Evolutionary conservation across 2,113 vertebrate species (phyloP).

Genomic region (Neofelis nebulosa): DNA sequence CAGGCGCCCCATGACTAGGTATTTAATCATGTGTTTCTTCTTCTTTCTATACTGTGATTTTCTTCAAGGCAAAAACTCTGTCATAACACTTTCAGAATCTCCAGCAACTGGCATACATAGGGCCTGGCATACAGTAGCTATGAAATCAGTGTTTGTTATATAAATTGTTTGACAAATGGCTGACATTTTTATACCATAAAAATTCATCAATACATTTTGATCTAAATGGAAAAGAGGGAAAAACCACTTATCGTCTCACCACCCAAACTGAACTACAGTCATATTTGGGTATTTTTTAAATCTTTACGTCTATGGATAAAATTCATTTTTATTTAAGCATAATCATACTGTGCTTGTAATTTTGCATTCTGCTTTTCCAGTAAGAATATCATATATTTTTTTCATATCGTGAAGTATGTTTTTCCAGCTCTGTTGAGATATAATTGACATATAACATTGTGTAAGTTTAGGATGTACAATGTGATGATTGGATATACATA

Average conservation of each 20-base stretch:
- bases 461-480: not conserved
- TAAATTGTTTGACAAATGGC: not conserved
- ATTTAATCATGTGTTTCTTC: not conserved
- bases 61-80: not conserved
- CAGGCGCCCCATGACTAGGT: too few species aligned
- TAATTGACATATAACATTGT: not conserved
- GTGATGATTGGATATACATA: not conserved
- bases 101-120: not conserved
- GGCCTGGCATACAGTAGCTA: not conserved
- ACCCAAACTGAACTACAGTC: not conserved
- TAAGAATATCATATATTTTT: not conserved
- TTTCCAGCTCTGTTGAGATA: not conserved
- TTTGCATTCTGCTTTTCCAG: not conserved
- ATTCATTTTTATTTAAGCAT: not conserved
- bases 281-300: not conserved
- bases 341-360: not conserved
- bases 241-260: not conserved
- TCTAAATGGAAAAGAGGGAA: not conserved
- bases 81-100: not conserved
- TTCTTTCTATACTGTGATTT: not conserved
- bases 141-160: not conserved
- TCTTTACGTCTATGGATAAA: not conserved
- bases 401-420: constrained; percentile 16
- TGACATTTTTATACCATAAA: not conserved
- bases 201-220: not conserved